phyloP scores from a whole-genome alignment of 1,140 invertebrate species.

The Brachionus rotundiformis region DNA sequence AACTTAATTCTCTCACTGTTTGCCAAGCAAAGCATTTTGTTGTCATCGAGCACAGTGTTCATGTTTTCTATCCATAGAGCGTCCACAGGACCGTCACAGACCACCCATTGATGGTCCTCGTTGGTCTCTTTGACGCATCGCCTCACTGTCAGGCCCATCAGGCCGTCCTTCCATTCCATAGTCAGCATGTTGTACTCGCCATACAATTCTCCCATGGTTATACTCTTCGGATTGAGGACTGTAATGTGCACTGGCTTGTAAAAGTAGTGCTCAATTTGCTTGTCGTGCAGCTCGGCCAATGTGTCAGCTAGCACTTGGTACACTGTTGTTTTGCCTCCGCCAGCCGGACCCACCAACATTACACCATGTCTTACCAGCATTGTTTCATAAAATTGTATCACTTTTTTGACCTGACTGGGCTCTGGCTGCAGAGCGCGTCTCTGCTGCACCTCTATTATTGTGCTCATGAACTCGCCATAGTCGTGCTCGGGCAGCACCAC shows the following conservation, averaged over 20 bases:
- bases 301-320: slow-evolving; percentile 61
- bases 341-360: slow-evolving; percentile 66
- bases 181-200: slow-evolving; percentile 64
- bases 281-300: slow-evolving; percentile 58
- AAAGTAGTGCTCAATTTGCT: slow-evolving; percentile 57
- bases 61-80: slow-evolving; percentile 66
- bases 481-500: slow-evolving; percentile 64
- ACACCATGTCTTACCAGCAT: slow-evolving; percentile 65
- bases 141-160: slow-evolving; percentile 63
- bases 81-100: slow-evolving; percentile 61
- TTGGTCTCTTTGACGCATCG: slow-evolving; percentile 57
- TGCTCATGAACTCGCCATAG: slow-evolving; percentile 60
- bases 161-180: slow-evolving; percentile 65
- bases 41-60: slow-evolving; percentile 66
- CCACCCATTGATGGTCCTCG: slow-evolving; percentile 51
- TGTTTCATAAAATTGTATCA: slow-evolving; percentile 66
- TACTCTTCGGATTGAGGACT: slow-evolving; percentile 64
- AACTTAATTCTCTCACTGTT: slow-evolving; percentile 66
- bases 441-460: slow-evolving; percentile 58
- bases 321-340: slow-evolving; percentile 63
- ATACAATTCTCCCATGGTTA: slow-evolving; percentile 65
- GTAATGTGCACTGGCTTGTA: slow-evolving; percentile 63
- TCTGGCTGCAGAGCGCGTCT: slow-evolving; percentile 57
- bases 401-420: slow-evolving; percentile 61
- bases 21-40: slow-evolving; percentile 68